Conservation (phyloP, 2,113 vertebrate genomes). For the Proteles cristata region DNA sequence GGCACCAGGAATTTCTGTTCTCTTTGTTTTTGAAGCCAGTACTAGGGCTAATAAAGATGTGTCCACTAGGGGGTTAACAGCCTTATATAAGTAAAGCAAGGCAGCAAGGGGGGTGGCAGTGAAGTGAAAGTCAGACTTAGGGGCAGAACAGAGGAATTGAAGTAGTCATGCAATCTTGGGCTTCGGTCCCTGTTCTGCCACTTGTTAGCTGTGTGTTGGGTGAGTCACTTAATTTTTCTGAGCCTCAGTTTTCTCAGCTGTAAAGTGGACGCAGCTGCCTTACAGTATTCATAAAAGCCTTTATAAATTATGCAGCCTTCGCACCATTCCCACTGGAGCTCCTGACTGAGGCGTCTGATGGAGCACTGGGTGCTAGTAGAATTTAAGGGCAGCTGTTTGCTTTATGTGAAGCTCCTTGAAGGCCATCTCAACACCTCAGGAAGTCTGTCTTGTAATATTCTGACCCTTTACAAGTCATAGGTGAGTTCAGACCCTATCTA, state of each 20-base stretch:
- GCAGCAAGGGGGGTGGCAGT: neutral
- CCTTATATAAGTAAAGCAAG: neutral
- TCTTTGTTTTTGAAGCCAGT: conserved; percentile 58
- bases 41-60: conserved; percentile 55
- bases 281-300: neutral
- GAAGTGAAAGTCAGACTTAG: neutral
- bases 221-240: neutral
- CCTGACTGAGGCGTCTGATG: neutral
- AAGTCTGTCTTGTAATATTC: neutral
- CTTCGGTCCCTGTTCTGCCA: neutral
- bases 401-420: neutral
- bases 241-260: neutral
- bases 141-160: neutral
- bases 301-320: neutral
- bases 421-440: neutral
- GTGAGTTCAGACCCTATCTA: neutral
- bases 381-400: neutral
- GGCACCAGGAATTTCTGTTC: neutral
- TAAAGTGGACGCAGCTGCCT: neutral
- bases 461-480: neutral
- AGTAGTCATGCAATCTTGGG: neutral
- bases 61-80: neutral
- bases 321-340: rapidly evolving
- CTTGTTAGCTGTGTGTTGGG: neutral
- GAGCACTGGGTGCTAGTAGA: too few species aligned